Percentiles rank a stretch among this genome's conserved stretches.
Evolutionary conservation across 2,113 vertebrate species (phyloP).

Genomic region (Gambusia holbrooki): DNA sequence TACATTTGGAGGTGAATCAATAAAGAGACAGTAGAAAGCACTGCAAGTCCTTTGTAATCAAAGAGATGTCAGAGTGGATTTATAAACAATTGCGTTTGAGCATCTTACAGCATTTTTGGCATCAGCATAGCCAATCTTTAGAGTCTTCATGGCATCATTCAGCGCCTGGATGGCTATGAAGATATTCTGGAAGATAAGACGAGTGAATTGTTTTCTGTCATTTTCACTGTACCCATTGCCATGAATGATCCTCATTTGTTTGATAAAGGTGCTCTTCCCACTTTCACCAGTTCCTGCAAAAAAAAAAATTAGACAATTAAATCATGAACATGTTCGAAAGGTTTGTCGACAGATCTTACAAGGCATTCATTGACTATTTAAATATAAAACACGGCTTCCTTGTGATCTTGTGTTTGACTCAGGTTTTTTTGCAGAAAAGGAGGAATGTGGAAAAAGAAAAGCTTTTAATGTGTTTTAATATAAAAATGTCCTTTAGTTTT

Average conservation of each 20-base stretch:
- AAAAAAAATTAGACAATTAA: background rate
- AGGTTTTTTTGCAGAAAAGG: too few species aligned
- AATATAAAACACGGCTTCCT: too few species aligned
- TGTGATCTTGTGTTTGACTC: too few species aligned
- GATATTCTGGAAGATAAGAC: slow-evolving; percentile 86
- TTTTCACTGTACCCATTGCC: slow-evolving; percentile 85
- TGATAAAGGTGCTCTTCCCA: slow-evolving; percentile 92
- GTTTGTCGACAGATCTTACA: background rate
- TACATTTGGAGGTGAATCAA: too few species aligned
- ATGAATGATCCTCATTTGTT: slow-evolving; percentile 98
- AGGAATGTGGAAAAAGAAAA: too few species aligned
- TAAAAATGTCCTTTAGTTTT: background rate
- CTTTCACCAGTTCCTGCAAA: slow-evolving; percentile 87
- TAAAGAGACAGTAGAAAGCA: too few species aligned
- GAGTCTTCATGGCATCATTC: slow-evolving; percentile 82
- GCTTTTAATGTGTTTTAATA: background rate
- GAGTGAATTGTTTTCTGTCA: slow-evolving; percentile 82
- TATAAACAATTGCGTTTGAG: background rate
- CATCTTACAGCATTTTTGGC: slow-evolving; percentile 81
- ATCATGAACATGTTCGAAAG: background rate
- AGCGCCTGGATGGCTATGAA: slow-evolving; percentile 83
- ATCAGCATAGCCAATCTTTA: slow-evolving; percentile 79
- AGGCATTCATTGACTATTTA: background rate
- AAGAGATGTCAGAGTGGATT: too few species aligned
- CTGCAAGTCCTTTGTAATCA: too few species aligned